Conservation (phyloP, 2,113 vertebrate genomes). For the Tachysurus vachellii region DNA sequence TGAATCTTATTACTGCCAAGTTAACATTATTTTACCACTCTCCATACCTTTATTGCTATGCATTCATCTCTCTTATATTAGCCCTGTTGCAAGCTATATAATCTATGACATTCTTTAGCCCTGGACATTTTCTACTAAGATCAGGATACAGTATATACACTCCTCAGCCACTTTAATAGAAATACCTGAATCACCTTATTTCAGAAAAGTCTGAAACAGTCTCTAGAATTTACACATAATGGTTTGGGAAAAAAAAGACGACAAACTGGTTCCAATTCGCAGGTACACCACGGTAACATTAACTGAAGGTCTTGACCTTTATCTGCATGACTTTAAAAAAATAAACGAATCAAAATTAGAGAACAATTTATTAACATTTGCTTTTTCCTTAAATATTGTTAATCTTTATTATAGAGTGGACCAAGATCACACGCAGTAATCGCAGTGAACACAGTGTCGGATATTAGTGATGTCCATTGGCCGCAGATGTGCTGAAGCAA, state of each 20-base stretch:
- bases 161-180: conserved; percentile 63
- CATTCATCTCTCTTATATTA: neutral
- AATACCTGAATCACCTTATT: neutral
- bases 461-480: too few species aligned
- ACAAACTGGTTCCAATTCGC: neutral
- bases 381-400: too few species aligned
- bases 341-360: too few species aligned
- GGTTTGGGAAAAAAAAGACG: neutral
- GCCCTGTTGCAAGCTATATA: neutral
- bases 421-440: too few species aligned
- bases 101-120: neutral
- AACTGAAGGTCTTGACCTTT: too few species aligned
- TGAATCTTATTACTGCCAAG: neutral
- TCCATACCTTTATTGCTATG: neutral
- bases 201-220: neutral
- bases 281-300: neutral
- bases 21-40: neutral
- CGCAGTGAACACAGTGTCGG: too few species aligned
- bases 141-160: neutral
- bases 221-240: neutral
- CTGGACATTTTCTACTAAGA: neutral
- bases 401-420: too few species aligned
- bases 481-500: too few species aligned
- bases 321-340: too few species aligned
- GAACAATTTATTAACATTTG: too few species aligned